These are phyloP conservation scores for Ornithoptera priamus DNA, from an alignment of 2,888 invertebrate species.

Conservation along the genomic window DNA sequence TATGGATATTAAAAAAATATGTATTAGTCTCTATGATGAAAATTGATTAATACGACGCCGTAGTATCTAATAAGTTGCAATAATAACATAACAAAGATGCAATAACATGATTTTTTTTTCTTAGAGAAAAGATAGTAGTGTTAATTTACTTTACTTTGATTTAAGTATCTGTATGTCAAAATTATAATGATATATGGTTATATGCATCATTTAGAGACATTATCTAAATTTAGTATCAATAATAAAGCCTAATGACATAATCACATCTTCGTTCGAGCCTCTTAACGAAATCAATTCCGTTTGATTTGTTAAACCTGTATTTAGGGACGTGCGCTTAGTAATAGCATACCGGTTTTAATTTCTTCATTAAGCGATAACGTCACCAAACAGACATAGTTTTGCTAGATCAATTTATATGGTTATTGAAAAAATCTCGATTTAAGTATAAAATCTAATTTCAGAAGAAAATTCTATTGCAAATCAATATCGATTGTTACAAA, in stretches of 20 bases:
- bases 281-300: slow-evolving; percentile 18
- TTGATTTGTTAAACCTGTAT: slow-evolving; percentile 19
- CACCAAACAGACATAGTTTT: not conserved
- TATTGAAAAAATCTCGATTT: not conserved
- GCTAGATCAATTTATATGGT: not conserved
- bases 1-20: too few relatives aligned
- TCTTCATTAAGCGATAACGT: not conserved
- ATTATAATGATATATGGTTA: slow-evolving; percentile 15
- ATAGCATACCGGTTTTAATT: not conserved
- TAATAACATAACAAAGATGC: too few relatives aligned
- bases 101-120: too few relatives aligned
- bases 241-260: slow-evolving; percentile 26
- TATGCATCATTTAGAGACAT: slow-evolving; percentile 12
- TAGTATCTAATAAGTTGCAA: too few relatives aligned
- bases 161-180: not conserved
- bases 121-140: too few relatives aligned
- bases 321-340: slow-evolving; percentile 14
- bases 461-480: not conserved
- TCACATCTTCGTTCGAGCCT: slow-evolving; percentile 16
- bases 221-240: slow-evolving; percentile 21
- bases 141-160: not conserved
- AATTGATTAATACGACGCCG: too few relatives aligned
- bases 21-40: too few relatives aligned
- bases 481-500: not conserved
- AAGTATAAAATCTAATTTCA: not conserved